phyloP scores from a whole-genome alignment of 2,113 vertebrate species.

The Syngnathus typhle region DNA sequence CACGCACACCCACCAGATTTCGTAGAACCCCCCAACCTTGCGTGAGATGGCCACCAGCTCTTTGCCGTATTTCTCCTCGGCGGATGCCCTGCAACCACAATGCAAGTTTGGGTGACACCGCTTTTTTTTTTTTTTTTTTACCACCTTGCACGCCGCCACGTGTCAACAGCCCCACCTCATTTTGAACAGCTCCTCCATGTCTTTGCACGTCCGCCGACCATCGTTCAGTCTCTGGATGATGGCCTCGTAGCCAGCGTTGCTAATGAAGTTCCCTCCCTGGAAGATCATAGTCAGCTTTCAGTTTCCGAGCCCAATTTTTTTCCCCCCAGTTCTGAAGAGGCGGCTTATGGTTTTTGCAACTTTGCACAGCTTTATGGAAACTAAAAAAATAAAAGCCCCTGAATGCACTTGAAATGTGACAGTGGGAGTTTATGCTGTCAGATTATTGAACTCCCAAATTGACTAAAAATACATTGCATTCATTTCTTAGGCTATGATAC shows the following conservation, averaged over 20 bases:
- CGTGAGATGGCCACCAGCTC: conserved; percentile 84
- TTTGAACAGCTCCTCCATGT: conserved; percentile 87
- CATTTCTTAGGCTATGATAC: no score
- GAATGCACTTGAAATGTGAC: no score
- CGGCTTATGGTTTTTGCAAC: no score
- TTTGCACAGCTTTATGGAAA: no score
- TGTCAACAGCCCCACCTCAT: conserved; percentile 72
- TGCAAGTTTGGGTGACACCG: background rate
- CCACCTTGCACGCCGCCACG: background rate
- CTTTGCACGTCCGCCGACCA: conserved; percentile 88
- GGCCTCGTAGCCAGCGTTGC: conserved; percentile 78
- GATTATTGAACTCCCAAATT: no score
- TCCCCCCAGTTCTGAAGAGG: background rate
- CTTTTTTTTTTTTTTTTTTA: rapidly evolving
- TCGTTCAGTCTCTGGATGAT: conserved; percentile 80
- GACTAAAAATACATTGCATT: no score
- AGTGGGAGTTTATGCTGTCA: no score
- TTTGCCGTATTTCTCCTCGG: conserved; percentile 91
- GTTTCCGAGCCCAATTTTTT: no score
- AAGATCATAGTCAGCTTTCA: background rate
- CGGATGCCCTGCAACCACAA: conserved; percentile 74
- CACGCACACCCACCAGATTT: conserved; percentile 75
- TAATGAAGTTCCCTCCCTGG: conserved; percentile 81
- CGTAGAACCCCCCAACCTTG: conserved; percentile 83
- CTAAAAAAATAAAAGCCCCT: no score